Percentiles rank a stretch among this genome's conserved stretches.
phyloP scores from a whole-genome alignment of 2,113 vertebrate genomes.

The Pavo muticus region DNA sequence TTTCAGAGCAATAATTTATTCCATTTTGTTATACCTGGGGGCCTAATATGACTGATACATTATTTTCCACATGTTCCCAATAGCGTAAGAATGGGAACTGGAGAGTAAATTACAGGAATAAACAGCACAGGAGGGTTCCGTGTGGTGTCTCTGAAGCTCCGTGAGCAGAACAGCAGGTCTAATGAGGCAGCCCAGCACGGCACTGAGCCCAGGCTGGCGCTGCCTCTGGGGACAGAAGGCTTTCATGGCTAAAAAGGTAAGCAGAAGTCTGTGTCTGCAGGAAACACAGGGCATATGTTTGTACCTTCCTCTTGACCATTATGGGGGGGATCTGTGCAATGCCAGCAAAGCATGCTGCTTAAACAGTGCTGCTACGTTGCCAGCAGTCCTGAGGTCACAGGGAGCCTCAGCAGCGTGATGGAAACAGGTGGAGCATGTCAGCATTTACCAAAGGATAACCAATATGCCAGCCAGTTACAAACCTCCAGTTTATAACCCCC shows the following conservation, averaged over 20 bases:
- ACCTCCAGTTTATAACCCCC: not conserved
- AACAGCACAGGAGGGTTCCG: not conserved
- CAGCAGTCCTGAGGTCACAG: not conserved
- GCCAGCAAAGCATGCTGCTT: not conserved
- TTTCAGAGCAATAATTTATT: not conserved
- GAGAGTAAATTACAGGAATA: not conserved
- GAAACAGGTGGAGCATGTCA: not conserved
- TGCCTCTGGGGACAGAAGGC: not conserved
- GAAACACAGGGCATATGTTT: not conserved
- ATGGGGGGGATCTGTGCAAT: no score
- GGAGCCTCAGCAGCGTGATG: not conserved
- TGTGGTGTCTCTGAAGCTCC: not conserved
- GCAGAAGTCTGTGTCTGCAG: not conserved
- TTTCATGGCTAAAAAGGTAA: not conserved
- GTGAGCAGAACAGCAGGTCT: not conserved
- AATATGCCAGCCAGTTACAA: not conserved
- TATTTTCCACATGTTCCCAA: not conserved
- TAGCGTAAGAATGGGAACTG: not conserved
- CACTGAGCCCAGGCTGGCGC: rapidly evolving
- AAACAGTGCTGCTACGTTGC: not conserved
- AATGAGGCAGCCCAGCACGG: no score
- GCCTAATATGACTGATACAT: not conserved
- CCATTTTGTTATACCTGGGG: not conserved
- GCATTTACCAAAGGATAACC: not conserved
- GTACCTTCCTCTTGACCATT: not conserved